Evolutionary conservation across 2,113 vertebrate species (phyloP).

Genomic region (Etia nguti): DNA sequence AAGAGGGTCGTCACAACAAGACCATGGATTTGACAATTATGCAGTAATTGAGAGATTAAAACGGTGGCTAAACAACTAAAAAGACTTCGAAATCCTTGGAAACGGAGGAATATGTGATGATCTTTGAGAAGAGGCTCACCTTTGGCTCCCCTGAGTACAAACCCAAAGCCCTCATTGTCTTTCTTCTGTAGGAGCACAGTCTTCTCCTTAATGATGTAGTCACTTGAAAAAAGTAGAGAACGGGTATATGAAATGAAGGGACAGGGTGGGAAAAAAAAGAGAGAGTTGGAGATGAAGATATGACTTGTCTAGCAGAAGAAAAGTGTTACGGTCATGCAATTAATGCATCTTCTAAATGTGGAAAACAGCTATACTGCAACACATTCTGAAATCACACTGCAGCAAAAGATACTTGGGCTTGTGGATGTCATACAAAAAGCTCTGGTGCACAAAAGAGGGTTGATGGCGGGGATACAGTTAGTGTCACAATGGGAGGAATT

Average conservation of each 20-base stretch:
- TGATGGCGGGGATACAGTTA: conserved; percentile 38
- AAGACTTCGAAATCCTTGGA: neutral
- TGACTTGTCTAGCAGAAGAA: conserved; percentile 29
- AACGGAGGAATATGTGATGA: neutral
- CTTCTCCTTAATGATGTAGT: conserved; percentile 99
- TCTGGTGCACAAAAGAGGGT: conserved; percentile 12
- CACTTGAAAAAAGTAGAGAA: conserved; percentile 74
- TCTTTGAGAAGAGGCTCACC: conserved; percentile 68
- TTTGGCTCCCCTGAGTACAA: conserved; percentile 98
- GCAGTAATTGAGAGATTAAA: neutral
- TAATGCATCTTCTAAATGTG: conserved; percentile 29
- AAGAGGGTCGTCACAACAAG: neutral
- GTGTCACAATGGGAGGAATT: conserved; percentile 39
- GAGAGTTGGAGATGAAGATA: neutral
- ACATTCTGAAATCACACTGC: conserved; percentile 57
- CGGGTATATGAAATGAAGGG: conserved; percentile 49
- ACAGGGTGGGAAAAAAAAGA: neutral
- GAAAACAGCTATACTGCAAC: conserved; percentile 45
- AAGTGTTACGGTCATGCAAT: conserved; percentile 47
- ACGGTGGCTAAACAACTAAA: neutral
- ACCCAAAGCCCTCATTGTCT: conserved; percentile 98
- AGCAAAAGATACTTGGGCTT: conserved; percentile 36
- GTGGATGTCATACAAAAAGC: conserved; percentile 37
- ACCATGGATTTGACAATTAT: neutral
- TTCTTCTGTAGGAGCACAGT: conserved; percentile 99